Percentiles rank a stretch among this genome's conserved stretches.
Conservation (phyloP, 2,888 invertebrate genomes). For the Agriopis leucophaearia region DNA sequence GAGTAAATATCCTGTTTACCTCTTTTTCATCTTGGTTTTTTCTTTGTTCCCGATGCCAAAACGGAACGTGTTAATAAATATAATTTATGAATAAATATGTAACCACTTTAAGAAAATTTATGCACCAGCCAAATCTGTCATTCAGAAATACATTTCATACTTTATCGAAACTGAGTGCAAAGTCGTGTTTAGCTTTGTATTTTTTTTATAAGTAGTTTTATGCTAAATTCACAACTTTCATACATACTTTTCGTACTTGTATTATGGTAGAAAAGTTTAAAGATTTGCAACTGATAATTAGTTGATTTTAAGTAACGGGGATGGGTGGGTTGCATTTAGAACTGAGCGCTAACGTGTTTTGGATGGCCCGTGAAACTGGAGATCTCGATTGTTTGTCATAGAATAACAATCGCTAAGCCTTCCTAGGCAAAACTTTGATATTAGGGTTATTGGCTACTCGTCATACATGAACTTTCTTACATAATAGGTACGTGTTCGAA, state of each 20-base stretch:
- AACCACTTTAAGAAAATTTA: constrained; percentile 11
- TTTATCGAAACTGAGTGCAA: too few species aligned
- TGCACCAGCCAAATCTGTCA: constrained; percentile 11
- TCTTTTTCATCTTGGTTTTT: constrained; percentile 6
- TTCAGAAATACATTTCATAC: not conserved
- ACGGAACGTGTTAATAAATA: constrained; percentile 22
- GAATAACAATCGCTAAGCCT: not conserved
- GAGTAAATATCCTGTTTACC: constrained; percentile 28
- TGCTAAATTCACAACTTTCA: not conserved
- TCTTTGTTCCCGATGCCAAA: constrained; percentile 28
- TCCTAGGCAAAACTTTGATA: not conserved
- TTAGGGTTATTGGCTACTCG: not conserved
- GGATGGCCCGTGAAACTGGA: too few species aligned
- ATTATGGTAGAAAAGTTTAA: too few species aligned
- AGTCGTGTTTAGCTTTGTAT: too few species aligned
- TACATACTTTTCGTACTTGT: not conserved
- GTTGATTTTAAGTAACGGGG: not conserved
- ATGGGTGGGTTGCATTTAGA: not conserved
- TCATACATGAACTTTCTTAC: not conserved
- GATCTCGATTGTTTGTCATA: not conserved
- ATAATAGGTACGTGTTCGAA: not conserved
- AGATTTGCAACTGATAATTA: too few species aligned
- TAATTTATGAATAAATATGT: constrained; percentile 14
- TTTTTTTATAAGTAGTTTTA: too few species aligned
- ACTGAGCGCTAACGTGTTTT: not conserved